Evolutionary conservation across 2,113 vertebrate genomes (phyloP).

Genomic region (Lonchura striata): DNA sequence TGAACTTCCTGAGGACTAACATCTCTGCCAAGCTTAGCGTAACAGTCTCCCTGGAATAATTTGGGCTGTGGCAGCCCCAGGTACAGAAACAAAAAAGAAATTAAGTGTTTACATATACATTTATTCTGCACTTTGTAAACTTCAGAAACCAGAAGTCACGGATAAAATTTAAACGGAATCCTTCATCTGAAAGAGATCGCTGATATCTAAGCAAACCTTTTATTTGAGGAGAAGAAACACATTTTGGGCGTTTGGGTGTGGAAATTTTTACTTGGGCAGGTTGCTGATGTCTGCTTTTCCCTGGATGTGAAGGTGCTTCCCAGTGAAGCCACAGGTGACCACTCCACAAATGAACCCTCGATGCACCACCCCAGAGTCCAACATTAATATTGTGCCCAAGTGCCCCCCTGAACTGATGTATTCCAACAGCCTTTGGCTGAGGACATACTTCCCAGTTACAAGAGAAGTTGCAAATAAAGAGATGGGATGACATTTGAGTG

Average conservation of each 20-base stretch:
- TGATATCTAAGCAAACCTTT: neutral
- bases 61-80: neutral
- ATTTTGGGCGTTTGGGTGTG: neutral
- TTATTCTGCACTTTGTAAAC: neutral
- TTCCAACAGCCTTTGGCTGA: neutral
- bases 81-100: neutral
- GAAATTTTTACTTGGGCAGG: neutral
- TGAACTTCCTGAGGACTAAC: neutral
- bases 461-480: neutral
- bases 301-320: neutral
- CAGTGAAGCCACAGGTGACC: neutral
- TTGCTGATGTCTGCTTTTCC: neutral
- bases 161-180: neutral
- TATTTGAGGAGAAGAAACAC: neutral
- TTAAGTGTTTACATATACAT: neutral
- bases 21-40: neutral
- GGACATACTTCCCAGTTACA: neutral
- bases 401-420: neutral
- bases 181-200: neutral
- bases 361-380: neutral
- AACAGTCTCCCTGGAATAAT: neutral
- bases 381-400: rapidly evolving
- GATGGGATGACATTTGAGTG: neutral
- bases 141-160: neutral
- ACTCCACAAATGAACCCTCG: rapidly evolving